Evolutionary conservation across 2,888 invertebrate species (phyloP), one percentile per base, ranked within the genome.

Genomic region (Conchocele bisecta): DNA sequence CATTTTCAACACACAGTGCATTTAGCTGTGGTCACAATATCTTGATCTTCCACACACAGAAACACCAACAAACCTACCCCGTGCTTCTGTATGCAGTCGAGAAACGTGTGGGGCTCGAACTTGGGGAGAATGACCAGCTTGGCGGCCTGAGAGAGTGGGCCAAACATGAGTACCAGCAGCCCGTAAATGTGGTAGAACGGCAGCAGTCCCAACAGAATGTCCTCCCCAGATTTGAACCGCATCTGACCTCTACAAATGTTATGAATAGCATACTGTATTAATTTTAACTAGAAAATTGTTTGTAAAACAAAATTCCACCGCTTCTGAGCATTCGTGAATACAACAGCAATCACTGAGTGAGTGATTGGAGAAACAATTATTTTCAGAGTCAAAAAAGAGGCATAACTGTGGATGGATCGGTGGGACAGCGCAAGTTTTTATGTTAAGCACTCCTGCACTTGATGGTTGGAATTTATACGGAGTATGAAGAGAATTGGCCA

Each of bases 131-230:
- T 94, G 6, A 95, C 91, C 33, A 95, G 76, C 79, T 94, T 94
- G 42, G 93, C 92, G 0, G 96, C 96, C n/a, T 92, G 89, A 0
- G 93, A 88, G 20, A 95, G 81, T 59, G 94, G 93, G 1, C 93
- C 93, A 2, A 94, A 85, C 79, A 95, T 91, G 4, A 93, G 91
- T 0, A 94, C 91, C 1, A 94, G 93, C 35, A 95, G 90, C 0
- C 96, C 96, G 86, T 95, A 96, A 67, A 95, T 95, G 89, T 97
- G 97, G 90, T 95, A 96, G 90, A 96, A 94, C 1, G 97, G 96
- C 57, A 96, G 89, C n/a, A 96, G 92, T 26, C 93, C 93, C 0
- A 95, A 58, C 24, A 79, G 35, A 17, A 57, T 35, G n/a, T 82
- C 83, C 35, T 71, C 53, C 17, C 73, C 79, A 15, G 75, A 46